Percentiles rank a stretch among this genome's conserved stretches.
Conservation (phyloP, 2,888 invertebrate species). For the Callyntrura sp. region DNA sequence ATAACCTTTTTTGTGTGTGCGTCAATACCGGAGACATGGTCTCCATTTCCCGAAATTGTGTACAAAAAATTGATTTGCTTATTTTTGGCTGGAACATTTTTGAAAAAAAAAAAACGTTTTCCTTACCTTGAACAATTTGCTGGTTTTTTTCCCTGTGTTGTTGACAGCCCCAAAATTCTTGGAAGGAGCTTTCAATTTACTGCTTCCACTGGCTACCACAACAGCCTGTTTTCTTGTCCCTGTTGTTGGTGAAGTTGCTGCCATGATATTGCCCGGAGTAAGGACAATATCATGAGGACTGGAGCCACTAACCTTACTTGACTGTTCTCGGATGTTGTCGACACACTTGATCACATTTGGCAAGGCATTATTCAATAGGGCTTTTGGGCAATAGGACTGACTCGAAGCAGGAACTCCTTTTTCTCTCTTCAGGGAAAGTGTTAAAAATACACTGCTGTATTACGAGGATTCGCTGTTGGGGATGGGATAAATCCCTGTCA, state of each 20-base stretch:
- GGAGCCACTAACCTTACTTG: neutral
- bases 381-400: neutral
- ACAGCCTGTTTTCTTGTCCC: neutral
- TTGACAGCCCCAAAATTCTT: constrained; percentile 42
- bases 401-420: no score
- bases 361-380: neutral
- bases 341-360: constrained; percentile 1
- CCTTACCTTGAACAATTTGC: constrained; percentile 56
- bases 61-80: neutral
- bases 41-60: neutral
- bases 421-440: neutral
- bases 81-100: neutral
- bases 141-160: constrained; percentile 38
- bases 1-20: no score
- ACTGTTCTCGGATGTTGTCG: neutral
- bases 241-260: constrained; percentile 25
- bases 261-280: constrained; percentile 6
- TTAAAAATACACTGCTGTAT: neutral
- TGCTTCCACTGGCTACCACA: neutral
- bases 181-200: constrained; percentile 39
- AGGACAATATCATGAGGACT: constrained; percentile 13
- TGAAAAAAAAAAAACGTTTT: neutral
- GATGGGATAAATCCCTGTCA: constrained; percentile 8
- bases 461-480: neutral
- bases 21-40: no score